phyloP scores from a whole-genome alignment of 92 coral and sea anemone genomes.

The Muricea muricata region DNA sequence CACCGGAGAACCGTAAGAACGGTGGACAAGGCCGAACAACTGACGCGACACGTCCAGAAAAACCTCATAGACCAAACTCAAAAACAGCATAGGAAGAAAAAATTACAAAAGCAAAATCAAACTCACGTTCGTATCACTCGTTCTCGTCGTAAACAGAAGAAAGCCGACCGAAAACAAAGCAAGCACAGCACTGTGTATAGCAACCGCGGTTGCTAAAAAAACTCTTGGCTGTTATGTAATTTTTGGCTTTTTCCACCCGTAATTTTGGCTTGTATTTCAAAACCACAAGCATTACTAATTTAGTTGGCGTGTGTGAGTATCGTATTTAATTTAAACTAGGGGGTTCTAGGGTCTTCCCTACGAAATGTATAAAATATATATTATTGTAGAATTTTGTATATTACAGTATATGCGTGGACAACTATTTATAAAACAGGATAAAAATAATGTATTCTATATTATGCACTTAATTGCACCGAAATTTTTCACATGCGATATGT shows the following conservation, averaged over 20 bases:
- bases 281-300: neutral
- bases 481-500: neutral
- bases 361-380: neutral
- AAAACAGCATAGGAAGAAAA: constrained; percentile 1
- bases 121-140: constrained; percentile 85
- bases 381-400: constrained; percentile 15
- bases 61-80: constrained; percentile 16
- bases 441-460: neutral
- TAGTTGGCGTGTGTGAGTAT: constrained; percentile 13
- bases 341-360: constrained; percentile 44
- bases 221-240: neutral
- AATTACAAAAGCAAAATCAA: constrained; percentile 68
- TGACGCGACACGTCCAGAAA: constrained; percentile 60
- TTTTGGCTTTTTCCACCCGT: neutral
- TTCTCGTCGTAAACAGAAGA: constrained; percentile 83
- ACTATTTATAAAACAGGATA: constrained; percentile 12
- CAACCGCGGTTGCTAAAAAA: constrained; percentile 80
- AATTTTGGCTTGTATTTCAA: neutral
- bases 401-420: constrained; percentile 18
- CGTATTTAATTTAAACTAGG: neutral
- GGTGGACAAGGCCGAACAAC: constrained; percentile 70
- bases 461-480: neutral
- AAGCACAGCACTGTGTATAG: constrained; percentile 93
- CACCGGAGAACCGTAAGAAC: constrained; percentile 49
- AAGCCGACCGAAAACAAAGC: constrained; percentile 85